Base-by-base conservation (phyloP, 2,888 invertebrate species). In the Elmis aenea region DNA sequence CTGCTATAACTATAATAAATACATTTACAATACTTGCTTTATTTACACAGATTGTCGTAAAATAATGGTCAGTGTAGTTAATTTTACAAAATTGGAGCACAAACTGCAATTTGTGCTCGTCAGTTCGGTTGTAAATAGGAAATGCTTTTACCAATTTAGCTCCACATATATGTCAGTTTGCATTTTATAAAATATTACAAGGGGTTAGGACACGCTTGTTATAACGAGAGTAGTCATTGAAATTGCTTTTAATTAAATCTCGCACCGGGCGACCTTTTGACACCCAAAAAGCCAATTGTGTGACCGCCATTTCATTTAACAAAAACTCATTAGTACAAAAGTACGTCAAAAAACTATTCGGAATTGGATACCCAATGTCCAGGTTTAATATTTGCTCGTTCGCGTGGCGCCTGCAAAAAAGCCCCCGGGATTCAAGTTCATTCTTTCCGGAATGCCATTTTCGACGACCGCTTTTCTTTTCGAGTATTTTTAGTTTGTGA, bases 161-260 rank as follows among this genome's bases (percentile, higher is more conserved):
- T n/a, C n/a, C n/a, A n/a, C n/a, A n/a, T n/a, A n/a, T n/a, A n/a
- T n/a, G n/a, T n/a, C n/a, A n/a, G n/a, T n/a, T n/a, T n/a, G n/a
- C n/a, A n/a, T n/a, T n/a, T n/a, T n/a, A n/a, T n/a, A n/a, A 38
- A 42, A 38, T 45, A 38, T 40, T 43, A 43, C 41, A 46, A 48
- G 46, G 49, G 49, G 46, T 46, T 45, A 46, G 48, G 48, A 52
- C 47, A 46, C 48, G 42, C 48, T 48, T 43, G 48, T 52, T 49
- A 50, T 50, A 50, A 41, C 40, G 42, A 47, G 46, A 50, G 40
- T 35, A 45, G 45, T 43, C 46, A 46, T 48, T 50, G 44, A 47
- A 52, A 47, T 46, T 47, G 47, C 52, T 50, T 52, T 52, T 52
- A 52, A 52, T 52, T 52, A 52, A 52, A 52, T 46, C 48, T 48